Evolutionary conservation across 2,888 invertebrate species (phyloP), one percentile per base, ranked within the genome.

Genomic region (Anodontia alba): DNA sequence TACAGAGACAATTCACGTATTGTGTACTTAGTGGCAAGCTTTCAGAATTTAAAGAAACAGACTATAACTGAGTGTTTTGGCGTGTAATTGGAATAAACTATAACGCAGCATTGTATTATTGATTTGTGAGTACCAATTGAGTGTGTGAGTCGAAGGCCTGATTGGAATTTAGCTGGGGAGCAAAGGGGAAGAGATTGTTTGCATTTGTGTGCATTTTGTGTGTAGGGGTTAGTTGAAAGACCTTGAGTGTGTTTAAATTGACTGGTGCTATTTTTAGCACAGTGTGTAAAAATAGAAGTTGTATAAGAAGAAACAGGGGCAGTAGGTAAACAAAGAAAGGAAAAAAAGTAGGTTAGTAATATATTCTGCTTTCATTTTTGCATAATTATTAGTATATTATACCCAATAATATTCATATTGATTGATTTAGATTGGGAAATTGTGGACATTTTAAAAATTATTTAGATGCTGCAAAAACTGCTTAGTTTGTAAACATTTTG

Each of bases 81-180:
- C 49, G 51, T 29, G 8, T 1, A 20, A 8, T 46, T 29, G 73
- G 66, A 68, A 68, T 46, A 75, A 68, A 75, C 75, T 75, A 75
- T 75, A 38, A 38, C 38, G 12, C 38, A 75, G 54, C 43, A 62
- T 68, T 68, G 68, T 75, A 49, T 74, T 74, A 75, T 75, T 75
- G 75, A 75, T 75, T 75, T 20, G 31, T n/a, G 5, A 49, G 43
- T 67, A 51, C 68, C 75, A 75, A 75, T 75, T 36, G 68, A 38
- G 38, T 23, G 26, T 75, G 68, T 68, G 68, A 31, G 68, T 31
- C 17, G 66, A 38, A 38, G 49, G 38, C 31, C 36, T 33, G 67
- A 36, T 43, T 62, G 54, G 54, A 54, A 54, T 54, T 54, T n/a
- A 54, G 54, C 54, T 26, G 23, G 54, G 54, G 54, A 31, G 33